A percentile compares a stretch with the other conserved stretches of the same genome.
Evolutionary conservation across 2,797 vertebrate genomes (phyloP).

Genomic region (Alca torda): DNA sequence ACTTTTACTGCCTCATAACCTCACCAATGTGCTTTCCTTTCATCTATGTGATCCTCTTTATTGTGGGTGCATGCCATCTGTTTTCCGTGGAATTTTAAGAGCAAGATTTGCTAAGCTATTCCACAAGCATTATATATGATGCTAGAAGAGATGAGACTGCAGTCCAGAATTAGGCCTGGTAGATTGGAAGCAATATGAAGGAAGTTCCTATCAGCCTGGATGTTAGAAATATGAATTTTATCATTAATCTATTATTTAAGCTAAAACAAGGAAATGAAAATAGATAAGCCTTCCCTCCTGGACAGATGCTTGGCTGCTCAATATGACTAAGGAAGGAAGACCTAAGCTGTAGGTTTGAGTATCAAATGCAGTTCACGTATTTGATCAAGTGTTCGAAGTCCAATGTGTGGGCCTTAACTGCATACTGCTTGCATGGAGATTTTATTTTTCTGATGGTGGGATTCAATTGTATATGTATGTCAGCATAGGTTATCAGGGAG

Average conservation of each 20-base stretch:
- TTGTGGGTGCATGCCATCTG: slow-evolving; percentile 14
- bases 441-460: background rate
- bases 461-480: background rate
- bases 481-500: background rate
- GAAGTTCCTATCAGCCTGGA: background rate
- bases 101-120: background rate
- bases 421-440: background rate
- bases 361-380: background rate
- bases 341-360: background rate
- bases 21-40: background rate
- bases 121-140: background rate
- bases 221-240: background rate
- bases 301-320: background rate
- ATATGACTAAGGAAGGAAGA: background rate
- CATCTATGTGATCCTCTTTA: background rate
- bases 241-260: background rate
- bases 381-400: background rate
- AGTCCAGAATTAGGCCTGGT: background rate
- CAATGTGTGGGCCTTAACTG: background rate
- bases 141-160: background rate
- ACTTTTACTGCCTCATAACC: background rate
- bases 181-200: background rate
- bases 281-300: background rate
- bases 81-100: slow-evolving; percentile 36
- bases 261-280: background rate